Evolutionary conservation across 2,888 invertebrate genomes (phyloP).

Genomic region (Caenorhabditis zanzibari): DNA sequence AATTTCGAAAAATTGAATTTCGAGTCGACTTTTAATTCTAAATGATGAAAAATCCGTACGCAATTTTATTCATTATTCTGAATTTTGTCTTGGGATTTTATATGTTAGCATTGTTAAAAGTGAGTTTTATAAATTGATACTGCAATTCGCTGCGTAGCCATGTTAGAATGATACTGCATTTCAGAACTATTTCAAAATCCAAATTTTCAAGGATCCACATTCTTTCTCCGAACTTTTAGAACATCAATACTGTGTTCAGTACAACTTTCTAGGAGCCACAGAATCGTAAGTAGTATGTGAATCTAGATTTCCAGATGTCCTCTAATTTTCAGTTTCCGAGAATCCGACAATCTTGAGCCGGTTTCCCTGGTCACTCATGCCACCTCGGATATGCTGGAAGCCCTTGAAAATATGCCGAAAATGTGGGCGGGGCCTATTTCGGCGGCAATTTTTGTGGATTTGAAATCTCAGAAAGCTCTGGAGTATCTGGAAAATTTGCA

Average conservation of each 20-base stretch:
- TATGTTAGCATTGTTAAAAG: neutral
- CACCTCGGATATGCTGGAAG: slow-evolving; percentile 58
- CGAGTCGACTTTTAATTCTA: neutral
- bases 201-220: neutral
- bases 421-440: slow-evolving; percentile 73
- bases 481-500: slow-evolving; percentile 56
- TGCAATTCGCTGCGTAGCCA: too few relatives aligned
- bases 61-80: neutral
- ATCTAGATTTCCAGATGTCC: neutral
- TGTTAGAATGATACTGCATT: neutral
- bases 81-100: neutral
- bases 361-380: slow-evolving; percentile 65
- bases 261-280: slow-evolving; percentile 14
- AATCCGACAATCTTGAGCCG: slow-evolving; percentile 65
- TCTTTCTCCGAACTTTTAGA: neutral
- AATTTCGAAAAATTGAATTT: neutral
- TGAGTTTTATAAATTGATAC: neutral
- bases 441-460: slow-evolving; percentile 65
- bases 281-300: slow-evolving; percentile 6
- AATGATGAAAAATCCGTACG: neutral
- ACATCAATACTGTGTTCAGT: slow-evolving; percentile 23
- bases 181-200: neutral
- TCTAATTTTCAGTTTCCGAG: slow-evolving; percentile 42
- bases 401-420: slow-evolving; percentile 13
- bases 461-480: slow-evolving; percentile 37